Evolutionary conservation across 2,888 invertebrate genomes (phyloP), one percentile per base, ranked within the genome.

Genomic region (Acleris sparsana): DNA sequence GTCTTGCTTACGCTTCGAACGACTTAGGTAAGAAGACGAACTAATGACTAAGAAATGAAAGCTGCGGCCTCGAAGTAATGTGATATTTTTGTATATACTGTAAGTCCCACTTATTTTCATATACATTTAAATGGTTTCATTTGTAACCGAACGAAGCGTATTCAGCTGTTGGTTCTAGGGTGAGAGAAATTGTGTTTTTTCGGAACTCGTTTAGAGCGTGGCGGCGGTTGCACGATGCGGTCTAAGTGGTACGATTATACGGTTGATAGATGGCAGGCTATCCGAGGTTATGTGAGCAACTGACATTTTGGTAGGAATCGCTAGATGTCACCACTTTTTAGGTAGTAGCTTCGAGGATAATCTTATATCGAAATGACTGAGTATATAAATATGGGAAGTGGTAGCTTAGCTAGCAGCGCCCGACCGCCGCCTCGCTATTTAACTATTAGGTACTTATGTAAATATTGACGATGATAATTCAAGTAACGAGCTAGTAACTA

Each of bases 11-110:
- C 80, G 90, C 91, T 89, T 90, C 85, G 82, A 85, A 85, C 81
- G 79, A 86, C 83, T 85, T 88, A 91, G 87, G 83, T 91, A 88
- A 87, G 87, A 86, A 86, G 87, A 89, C 80, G 83, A 86, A 88
- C 79, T 89, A 87, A 86, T 87, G 80, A 89, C 85, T 92, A 88
- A 91, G 89, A 85, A 88, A 80, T 88, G 88, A 90, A 92, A 92
- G 92, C 92, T 92, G 92, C 92, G 92, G 92, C 92, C 92, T 92
- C 92, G 90, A 92, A 90, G 89, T 92, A 89, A 89, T 92, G 92
- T 92, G 92, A 92, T 92, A 92, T 92, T 92, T 92, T 92, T 92
- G 92, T 92, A 92, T 90, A 92, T 92, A 91, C 88, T 91, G 90
- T 92, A 91, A 92, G 92, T 90, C 89, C 87, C 85, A 90, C 85